phyloP scores from a whole-genome alignment of 64 coral and sea anemone genomes.

The Stichodactyla helianthus region DNA sequence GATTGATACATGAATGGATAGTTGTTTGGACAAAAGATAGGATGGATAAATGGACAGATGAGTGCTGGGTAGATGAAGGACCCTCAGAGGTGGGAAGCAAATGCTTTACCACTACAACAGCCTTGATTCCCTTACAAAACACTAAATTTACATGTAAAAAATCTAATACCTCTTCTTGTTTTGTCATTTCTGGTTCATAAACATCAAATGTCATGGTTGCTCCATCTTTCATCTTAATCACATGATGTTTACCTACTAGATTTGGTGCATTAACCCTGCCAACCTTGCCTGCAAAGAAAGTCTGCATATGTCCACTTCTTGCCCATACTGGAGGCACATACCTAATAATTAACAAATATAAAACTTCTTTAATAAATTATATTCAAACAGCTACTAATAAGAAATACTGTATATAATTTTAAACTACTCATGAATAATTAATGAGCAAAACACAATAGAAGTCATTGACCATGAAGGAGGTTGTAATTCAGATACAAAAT shows the following conservation, averaged over 20 bases:
- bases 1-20: neutral
- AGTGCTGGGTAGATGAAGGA: too few species aligned
- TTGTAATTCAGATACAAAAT: too few species aligned
- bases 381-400: too few species aligned
- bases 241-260: conserved; percentile 62
- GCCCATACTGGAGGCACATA: conserved; percentile 93
- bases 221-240: conserved; percentile 66
- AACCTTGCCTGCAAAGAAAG: conserved; percentile 61
- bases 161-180: conserved; percentile 5
- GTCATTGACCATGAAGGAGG: too few species aligned
- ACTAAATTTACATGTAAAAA: too few species aligned
- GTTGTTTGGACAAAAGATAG: neutral
- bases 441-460: too few species aligned
- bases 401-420: too few species aligned
- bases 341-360: conserved; percentile 17
- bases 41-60: neutral
- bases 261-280: conserved; percentile 43
- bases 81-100: too few species aligned
- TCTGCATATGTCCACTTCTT: conserved; percentile 90
- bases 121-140: too few species aligned
- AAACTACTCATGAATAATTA: too few species aligned
- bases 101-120: too few species aligned
- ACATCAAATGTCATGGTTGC: conserved; percentile 84
- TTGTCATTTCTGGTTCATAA: conserved; percentile 56
- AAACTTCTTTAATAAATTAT: too few species aligned